phyloP scores from a whole-genome alignment of 53 echinoderm and acorn worm species.

The Mesocentrotus franciscanus region DNA sequence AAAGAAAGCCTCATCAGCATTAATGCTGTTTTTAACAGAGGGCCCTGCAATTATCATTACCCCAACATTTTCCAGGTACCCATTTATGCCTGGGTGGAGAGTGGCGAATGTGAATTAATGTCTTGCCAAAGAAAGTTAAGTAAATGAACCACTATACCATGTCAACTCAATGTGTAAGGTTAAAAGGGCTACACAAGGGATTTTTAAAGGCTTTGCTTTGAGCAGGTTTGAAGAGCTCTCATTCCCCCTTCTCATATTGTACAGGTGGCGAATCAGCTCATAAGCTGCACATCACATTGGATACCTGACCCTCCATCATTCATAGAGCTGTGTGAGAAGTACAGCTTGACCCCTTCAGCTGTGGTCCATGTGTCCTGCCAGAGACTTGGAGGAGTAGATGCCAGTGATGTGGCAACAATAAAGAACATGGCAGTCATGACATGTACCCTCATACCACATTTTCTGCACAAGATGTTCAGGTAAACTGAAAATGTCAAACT shows the following conservation, averaged over 20 bases:
- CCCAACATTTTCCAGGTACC: no score
- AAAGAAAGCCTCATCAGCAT: no score
- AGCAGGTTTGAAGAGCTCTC: neutral
- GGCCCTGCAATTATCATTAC: no score
- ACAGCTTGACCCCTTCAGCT: neutral
- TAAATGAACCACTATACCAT: no score
- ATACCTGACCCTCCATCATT: neutral
- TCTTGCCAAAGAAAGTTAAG: no score
- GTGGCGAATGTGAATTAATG: no score
- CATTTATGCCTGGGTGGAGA: no score
- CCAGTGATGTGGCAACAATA: neutral
- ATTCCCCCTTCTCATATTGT: neutral
- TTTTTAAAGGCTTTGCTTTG: no score
- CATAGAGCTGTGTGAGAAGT: neutral
- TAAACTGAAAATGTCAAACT: neutral
- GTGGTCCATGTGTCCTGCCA: slow-evolving; percentile 1
- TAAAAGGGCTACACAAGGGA: no score
- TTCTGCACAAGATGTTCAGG: slow-evolving; percentile 40
- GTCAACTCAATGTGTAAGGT: no score
- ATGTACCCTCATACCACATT: slow-evolving; percentile 29
- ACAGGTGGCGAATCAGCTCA: slow-evolving; percentile 8
- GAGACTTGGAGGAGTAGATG: neutral
- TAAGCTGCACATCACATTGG: neutral
- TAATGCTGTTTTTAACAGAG: no score
- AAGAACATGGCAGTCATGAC: slow-evolving; percentile 36